Base-by-base conservation (phyloP, 2,797 vertebrate species). In the Brotula barbata region DNA sequence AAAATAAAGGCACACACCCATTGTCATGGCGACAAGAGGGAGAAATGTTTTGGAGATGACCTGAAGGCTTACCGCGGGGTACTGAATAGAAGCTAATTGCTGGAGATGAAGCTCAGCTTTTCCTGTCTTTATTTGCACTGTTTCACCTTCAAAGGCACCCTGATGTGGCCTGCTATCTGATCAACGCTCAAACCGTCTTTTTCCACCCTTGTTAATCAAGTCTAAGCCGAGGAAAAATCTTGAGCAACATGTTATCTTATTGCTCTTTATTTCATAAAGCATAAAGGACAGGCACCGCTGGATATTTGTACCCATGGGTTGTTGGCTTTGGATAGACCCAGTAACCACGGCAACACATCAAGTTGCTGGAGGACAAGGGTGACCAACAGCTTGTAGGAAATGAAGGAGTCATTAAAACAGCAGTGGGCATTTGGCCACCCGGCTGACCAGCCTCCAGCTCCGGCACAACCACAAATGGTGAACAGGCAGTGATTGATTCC, bases 11-110 rank as follows among this genome's bases (percentile, higher is more conserved):
- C 67, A 67, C 61, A 44, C 61, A 68, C 43, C 66, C 55, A 75
- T 80, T 73, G 69, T 80, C 70, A 62, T 64, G 65, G 56, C 54
- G 63, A 68, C 49, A 17, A 69, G 63, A 68, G 61, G 44, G 58
- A 58, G 63, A 65, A 55, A 84, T 85, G 74, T 83, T 85, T 85
- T 78, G 65, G 68, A 80, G 79, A 79, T 85, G 77, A 78, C 70
- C 75, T 71, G 34, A 63, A 55, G 68, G 70, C 36, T 45, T 45
- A 64, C 52, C 37, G 3, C 77, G 43, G 56, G 54, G 39, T 60
- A 21, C 53, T 90, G 85, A 88, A 90, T 89, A 83, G 73, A 45
- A 68, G 41, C 53, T 87, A 80, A 90, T 84, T 89, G 73, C 74
- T 68, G 21, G 14, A 65, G 52, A 73, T 78, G 72, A 75, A 58